Conservation (phyloP, 2,888 invertebrate genomes). For the Coenonympha arcania region DNA sequence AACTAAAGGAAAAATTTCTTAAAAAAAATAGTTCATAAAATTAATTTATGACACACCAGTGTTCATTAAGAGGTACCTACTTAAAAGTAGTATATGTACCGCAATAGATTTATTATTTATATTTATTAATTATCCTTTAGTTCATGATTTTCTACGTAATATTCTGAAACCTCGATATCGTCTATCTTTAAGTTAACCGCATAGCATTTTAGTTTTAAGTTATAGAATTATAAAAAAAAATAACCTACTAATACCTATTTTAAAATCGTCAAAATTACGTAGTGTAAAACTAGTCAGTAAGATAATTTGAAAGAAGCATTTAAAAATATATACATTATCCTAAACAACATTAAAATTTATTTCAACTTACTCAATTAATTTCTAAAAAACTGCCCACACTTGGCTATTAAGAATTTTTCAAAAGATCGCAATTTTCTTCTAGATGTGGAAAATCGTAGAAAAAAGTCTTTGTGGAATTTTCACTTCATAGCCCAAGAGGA, state of each 20-base stretch:
- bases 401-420: too few relatives aligned
- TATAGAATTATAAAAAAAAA: constrained; percentile 1
- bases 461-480: too few relatives aligned
- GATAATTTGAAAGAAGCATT: constrained; percentile 39
- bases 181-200: background rate
- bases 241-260: constrained; percentile 17
- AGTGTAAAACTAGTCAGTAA: constrained; percentile 51
- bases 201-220: constrained; percentile 7
- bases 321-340: constrained; percentile 11
- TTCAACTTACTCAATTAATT: too few relatives aligned
- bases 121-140: background rate
- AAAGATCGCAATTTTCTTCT: too few relatives aligned
- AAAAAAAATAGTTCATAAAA: background rate
- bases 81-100: too few relatives aligned
- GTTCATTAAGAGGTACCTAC: too few relatives aligned
- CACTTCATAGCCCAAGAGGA: too few relatives aligned
- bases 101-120: too few relatives aligned
- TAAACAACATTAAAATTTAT: too few relatives aligned
- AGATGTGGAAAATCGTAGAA: too few relatives aligned
- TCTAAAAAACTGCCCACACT: background rate
- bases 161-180: background rate
- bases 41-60: background rate
- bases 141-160: background rate
- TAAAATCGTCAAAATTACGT: constrained; percentile 21
- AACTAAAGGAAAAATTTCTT: background rate